These are phyloP conservation scores for Enteromius afrohamiltoni DNA, from an alignment of 2,797 vertebrate genomes.

Conservation along the genomic window DNA sequence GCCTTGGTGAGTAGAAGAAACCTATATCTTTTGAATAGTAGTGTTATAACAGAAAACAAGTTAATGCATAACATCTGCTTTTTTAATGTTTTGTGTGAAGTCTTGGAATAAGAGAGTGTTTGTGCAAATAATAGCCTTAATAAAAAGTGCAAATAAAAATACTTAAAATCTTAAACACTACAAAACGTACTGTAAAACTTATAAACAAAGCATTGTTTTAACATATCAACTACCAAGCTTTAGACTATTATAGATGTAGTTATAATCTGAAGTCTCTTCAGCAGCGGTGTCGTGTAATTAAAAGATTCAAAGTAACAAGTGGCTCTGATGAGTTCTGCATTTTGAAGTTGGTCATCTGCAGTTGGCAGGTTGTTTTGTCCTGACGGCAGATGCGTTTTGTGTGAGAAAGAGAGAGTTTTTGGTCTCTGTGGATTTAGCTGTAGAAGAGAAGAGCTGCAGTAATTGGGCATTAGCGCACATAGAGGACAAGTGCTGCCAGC, in stretches of 20 bases:
- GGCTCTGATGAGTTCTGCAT: conserved; percentile 14
- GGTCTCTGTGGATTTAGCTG: conserved; percentile 29
- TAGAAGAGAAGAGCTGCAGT: conserved; percentile 10
- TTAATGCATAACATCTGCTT: neutral
- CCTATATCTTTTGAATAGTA: neutral
- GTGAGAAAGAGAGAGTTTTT: conserved; percentile 9
- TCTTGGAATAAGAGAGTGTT: neutral
- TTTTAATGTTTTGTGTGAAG: neutral
- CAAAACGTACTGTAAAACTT: too few relatives aligned
- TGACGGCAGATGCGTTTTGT: conserved; percentile 17
- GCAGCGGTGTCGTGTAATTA: neutral
- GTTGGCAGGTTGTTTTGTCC: conserved; percentile 35
- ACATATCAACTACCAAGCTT: too few relatives aligned
- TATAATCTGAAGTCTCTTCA: neutral
- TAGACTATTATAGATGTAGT: neutral
- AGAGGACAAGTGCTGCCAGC: conserved; percentile 49
- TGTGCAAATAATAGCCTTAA: too few relatives aligned
- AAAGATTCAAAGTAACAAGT: conserved; percentile 15
- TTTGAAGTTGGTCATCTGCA: conserved; percentile 21
- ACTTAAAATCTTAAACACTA: too few relatives aligned
- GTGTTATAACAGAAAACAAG: neutral
- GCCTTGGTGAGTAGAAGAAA: neutral
- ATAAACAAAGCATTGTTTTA: too few relatives aligned
- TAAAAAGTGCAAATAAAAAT: too few relatives aligned
- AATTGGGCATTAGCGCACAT: conserved; percentile 49